Evolutionary conservation across 2,888 invertebrate species (phyloP), one percentile per base, ranked within the genome.

Genomic region (Protophormia terraenovae): DNA sequence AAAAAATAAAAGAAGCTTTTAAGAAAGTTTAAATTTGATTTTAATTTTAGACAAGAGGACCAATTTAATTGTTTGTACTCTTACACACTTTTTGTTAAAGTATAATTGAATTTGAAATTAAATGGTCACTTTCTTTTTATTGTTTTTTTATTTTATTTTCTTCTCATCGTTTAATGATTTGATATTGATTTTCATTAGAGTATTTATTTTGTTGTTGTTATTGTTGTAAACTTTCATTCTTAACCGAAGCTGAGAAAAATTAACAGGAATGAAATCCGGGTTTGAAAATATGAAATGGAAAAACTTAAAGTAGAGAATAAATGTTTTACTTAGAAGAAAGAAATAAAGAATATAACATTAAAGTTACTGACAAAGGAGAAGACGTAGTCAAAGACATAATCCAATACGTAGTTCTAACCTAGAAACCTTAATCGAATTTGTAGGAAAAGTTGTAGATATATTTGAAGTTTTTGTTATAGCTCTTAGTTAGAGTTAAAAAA

Each of bases 141-240:
- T 24, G 35, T 29, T 32, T 4, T 71, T 45, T 53, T 41, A n/a
- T 10, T 47, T 14, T 38, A 35, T 24, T 14, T 22, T 50, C 45
- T 38, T 60, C 45, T 50, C 67, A 32, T n/a, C 27, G 47, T 3
- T 55, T 55, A 32, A 35, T 67, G 66, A 6, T 45, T 60, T 35
- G 3, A 27, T 50, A 69, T 50, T 27, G 50, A 71, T 69, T 78
- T 78, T 69, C 35, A 71, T 62, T 55, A 66, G 19, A n/a, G 22
- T 73, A 41, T 41, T 55, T 50, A 10, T 67, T 50, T 24, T 24
- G 50, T 10, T 50, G 14, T 2, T 4, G 14, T 47, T n/a, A 27
- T 35, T 10, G 5, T 3, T 55, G 38, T 55, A 55, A 77, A 67
- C 77, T 83, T 83, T 83, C 77, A 77, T 83, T 83, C 77, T 72